These are phyloP conservation scores for Cladopsammia gracilis DNA, from an alignment of 64 coral and sea anemone genomes.

Conservation along the genomic window DNA sequence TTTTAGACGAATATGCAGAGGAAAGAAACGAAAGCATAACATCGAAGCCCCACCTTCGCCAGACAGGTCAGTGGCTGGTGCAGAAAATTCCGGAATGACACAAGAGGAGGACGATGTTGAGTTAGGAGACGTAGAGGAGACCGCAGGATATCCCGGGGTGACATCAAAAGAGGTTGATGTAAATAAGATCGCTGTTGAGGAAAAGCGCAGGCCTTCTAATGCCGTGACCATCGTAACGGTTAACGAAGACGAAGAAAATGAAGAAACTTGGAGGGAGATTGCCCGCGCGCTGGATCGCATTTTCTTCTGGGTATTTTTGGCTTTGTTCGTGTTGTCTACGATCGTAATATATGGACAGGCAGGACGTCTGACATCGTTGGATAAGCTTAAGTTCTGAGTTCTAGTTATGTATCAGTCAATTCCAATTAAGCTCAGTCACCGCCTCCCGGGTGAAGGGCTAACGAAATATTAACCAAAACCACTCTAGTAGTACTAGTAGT, in stretches of 20 bases:
- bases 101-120: too few relatives aligned
- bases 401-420: too few relatives aligned
- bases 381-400: background rate
- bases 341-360: slow-evolving; percentile 15
- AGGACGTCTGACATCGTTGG: background rate
- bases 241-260: background rate
- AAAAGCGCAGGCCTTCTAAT: background rate
- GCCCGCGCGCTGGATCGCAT: slow-evolving; percentile 49
- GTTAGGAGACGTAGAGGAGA: too few relatives aligned
- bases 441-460: too few relatives aligned
- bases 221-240: background rate
- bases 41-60: too few relatives aligned
- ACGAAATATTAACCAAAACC: too few relatives aligned
- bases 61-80: too few relatives aligned
- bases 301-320: slow-evolving; percentile 67
- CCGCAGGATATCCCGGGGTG: background rate
- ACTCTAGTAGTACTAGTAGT: too few relatives aligned
- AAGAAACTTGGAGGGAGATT: slow-evolving; percentile 31
- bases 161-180: background rate
- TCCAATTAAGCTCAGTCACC: too few relatives aligned
- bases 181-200: background rate
- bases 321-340: background rate
- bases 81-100: too few relatives aligned
- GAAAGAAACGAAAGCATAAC: too few relatives aligned
- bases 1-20: too few relatives aligned